Conservation (phyloP, 1,140 invertebrate species). For the Euwallacea fornicatus region DNA sequence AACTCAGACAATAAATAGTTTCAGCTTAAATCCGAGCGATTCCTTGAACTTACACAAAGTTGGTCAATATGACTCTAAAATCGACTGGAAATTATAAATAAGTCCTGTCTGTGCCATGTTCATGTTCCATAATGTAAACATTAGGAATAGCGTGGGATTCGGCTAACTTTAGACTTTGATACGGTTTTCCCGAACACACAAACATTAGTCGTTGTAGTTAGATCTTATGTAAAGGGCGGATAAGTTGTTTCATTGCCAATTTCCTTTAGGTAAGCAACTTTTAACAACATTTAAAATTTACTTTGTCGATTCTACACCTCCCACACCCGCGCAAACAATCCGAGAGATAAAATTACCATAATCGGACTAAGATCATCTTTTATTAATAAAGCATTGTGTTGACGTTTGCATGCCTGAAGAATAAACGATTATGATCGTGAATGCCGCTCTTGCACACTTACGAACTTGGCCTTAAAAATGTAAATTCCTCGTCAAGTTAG, state of each 20-base stretch:
- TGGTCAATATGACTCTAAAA: conserved; percentile 20
- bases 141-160: conserved; percentile 9
- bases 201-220: neutral
- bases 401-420: conserved; percentile 24
- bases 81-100: conserved; percentile 25
- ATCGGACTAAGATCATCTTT: conserved; percentile 29
- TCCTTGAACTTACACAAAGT: conserved; percentile 14
- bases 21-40: neutral
- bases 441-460: conserved; percentile 16
- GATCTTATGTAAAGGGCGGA: too few relatives aligned
- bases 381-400: conserved; percentile 39
- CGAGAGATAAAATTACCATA: conserved; percentile 26
- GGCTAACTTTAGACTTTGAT: conserved; percentile 27
- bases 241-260: too few relatives aligned
- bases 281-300: too few relatives aligned
- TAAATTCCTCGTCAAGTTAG: conserved; percentile 30
- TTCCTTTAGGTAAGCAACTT: too few relatives aligned
- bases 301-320: too few relatives aligned
- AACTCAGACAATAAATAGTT: too few relatives aligned
- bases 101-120: conserved; percentile 13
- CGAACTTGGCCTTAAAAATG: conserved; percentile 22
- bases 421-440: conserved; percentile 28
- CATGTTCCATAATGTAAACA: conserved; percentile 3
- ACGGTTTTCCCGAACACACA: conserved; percentile 23
- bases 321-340: too few relatives aligned